These are phyloP conservation scores for Lordiphosa clarofinis DNA, from an alignment of 1,140 invertebrate species.

Conservation along the genomic window DNA sequence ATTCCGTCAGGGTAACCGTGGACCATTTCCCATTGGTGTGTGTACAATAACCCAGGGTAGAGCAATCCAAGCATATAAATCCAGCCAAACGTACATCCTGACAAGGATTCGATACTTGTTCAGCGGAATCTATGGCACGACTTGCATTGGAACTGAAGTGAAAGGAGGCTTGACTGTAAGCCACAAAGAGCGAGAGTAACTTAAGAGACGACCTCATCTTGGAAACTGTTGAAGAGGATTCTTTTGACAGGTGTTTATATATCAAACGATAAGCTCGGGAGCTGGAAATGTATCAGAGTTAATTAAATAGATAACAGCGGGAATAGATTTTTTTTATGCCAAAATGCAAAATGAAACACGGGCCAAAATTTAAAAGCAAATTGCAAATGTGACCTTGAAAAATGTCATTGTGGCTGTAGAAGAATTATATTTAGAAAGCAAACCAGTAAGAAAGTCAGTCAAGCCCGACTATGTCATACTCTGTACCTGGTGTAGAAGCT, in stretches of 20 bases:
- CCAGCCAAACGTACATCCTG: constrained; percentile 44
- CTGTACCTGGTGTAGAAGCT: too few relatives aligned
- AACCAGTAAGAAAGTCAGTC: too few relatives aligned
- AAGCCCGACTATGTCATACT: too few relatives aligned
- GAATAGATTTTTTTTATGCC: too few relatives aligned
- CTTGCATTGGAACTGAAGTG: neutral
- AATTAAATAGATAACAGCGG: constrained; percentile 54
- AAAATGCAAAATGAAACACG: too few relatives aligned
- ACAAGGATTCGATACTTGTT: constrained; percentile 48
- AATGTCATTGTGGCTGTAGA: too few relatives aligned
- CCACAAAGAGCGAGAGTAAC: neutral
- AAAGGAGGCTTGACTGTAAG: too few relatives aligned
- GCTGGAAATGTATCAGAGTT: constrained; percentile 17
- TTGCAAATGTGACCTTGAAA: too few relatives aligned
- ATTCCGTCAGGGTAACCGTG: constrained; percentile 44
- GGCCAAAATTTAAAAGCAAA: too few relatives aligned
- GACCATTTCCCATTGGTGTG: constrained; percentile 44
- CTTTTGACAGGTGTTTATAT: constrained; percentile 36
- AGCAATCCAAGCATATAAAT: constrained; percentile 63
- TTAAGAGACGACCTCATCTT: constrained; percentile 1
- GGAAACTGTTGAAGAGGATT: neutral
- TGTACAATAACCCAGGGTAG: constrained; percentile 52
- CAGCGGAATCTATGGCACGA: constrained; percentile 5
- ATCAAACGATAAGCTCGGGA: constrained; percentile 8
- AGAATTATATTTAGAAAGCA: too few relatives aligned